Conservation (phyloP, 30 jellyfish, hydroid and myxozoan species). For the Aurelia coerulea region DNA sequence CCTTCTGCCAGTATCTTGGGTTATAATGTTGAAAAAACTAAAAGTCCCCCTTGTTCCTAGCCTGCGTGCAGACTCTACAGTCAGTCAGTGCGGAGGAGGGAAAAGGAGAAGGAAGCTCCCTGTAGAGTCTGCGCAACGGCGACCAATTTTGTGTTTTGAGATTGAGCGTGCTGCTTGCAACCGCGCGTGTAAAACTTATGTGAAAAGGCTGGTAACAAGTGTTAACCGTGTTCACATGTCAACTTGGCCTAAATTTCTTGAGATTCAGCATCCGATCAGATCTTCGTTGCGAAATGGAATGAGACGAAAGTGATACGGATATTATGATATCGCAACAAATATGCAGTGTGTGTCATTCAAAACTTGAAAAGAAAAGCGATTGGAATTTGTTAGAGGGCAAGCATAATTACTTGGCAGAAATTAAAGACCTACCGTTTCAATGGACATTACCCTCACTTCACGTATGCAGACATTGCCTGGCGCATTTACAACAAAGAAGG, state of each 20-base stretch:
- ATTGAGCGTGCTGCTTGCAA: too few species aligned
- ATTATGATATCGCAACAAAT: background rate
- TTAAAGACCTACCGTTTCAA: background rate
- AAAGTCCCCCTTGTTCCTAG: too few species aligned
- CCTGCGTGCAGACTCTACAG: too few species aligned
- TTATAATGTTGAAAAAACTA: too few species aligned
- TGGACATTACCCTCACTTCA: background rate
- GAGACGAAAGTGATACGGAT: too few species aligned
- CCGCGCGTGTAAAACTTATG: too few species aligned
- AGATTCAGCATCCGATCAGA: background rate
- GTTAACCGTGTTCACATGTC: background rate
- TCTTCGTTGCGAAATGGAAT: background rate
- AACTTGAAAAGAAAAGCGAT: background rate
- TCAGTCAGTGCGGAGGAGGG: too few species aligned
- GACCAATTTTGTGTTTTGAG: too few species aligned
- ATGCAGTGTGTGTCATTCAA: conserved; percentile 7
- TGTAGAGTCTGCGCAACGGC: too few species aligned
- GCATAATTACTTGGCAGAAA: conserved; percentile 10
- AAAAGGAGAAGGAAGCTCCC: too few species aligned
- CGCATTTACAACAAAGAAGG: background rate
- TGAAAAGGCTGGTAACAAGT: background rate
- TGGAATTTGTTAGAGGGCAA: conserved; percentile 22
- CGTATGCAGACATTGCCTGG: conserved; percentile 5
- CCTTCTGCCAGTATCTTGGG: too few species aligned
- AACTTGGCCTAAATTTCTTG: background rate